Evolutionary conservation across 2,888 invertebrate species (phyloP), one percentile per base, ranked within the genome.

Genomic region (Perizoma affinitatum): DNA sequence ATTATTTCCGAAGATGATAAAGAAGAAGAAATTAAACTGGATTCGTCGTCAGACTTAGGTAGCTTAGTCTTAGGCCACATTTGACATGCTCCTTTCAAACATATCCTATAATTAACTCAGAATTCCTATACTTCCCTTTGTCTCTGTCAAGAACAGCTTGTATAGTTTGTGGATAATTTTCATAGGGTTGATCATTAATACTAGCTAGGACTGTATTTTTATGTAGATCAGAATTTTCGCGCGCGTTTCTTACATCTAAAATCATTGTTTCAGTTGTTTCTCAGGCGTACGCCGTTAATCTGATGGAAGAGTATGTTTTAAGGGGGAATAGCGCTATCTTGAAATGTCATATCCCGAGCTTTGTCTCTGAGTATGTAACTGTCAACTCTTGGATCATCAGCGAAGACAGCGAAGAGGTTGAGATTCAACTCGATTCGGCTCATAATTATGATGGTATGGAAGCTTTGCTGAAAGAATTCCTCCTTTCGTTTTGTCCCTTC

Each of bases 301-400:
- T 97, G 80, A 96, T 97, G 96, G 97, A 97, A 87, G 97, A 97
- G 91, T 97, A 97, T 90, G 97, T 97, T 74, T 94, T 97, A 77
- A 95, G 96, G 86, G 97, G 97, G 79, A 98, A 98, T 92, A 96
- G 97, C 76, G 97, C 97, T 78, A 96, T 97, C 87, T 93, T 97
- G 85, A 97, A 97, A 94, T 98, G 97, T 93, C 97, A 97, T 92
- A 97, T 98, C 87, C 97, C 97, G 77, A 97, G 97, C 93, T 97
- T 97, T 93, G 97, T 97, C 73, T 96, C 97, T 80, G 97, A 98
- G 93, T 97, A 96, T 90, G 97, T 97, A 79, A 93, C 92, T 80
- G 96, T 97, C 77, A 94, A 95, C 75, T 96, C 96, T 75, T 98
- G 97, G 97, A 94, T 97, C 86, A 95, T 96, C 93, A 96, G 96